Conservation (phyloP, 2,888 invertebrate species). For the Notodonta dromedarius region DNA sequence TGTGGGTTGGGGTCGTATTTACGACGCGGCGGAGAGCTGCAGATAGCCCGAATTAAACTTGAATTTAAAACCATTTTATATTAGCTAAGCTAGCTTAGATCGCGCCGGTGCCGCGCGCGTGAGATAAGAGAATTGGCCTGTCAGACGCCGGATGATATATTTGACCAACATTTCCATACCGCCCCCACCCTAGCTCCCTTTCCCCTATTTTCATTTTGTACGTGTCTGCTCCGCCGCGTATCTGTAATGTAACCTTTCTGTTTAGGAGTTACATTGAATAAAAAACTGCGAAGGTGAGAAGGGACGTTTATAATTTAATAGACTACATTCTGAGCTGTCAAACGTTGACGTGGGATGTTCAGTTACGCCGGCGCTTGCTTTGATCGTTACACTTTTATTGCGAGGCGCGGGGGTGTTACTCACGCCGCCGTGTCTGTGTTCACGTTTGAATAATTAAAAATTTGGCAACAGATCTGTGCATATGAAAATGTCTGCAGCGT, state of each 20-base stretch:
- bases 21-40: conserved; percentile 69
- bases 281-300: conserved; percentile 70
- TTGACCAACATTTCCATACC: conserved; percentile 94
- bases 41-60: conserved; percentile 84
- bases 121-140: conserved; percentile 95
- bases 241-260: conserved; percentile 81
- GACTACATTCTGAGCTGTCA: conserved; percentile 67
- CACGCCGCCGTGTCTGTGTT: conserved; percentile 44
- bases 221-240: conserved; percentile 80
- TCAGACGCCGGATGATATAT: conserved; percentile 95
- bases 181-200: conserved; percentile 63
- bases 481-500: conserved; percentile 50
- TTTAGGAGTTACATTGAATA: conserved; percentile 78
- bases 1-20: conserved; percentile 70
- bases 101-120: conserved; percentile 83
- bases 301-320: conserved; percentile 73
- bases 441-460: conserved; percentile 65
- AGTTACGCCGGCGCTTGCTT: conserved; percentile 37
- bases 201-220: conserved; percentile 83
- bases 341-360: conserved; percentile 51
- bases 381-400: conserved; percentile 47
- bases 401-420: conserved; percentile 40
- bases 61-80: conserved; percentile 85
- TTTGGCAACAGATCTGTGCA: conserved; percentile 57
- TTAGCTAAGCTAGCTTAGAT: conserved; percentile 85